Evolutionary conservation across 1,140 invertebrate genomes (phyloP).

Genomic region (Matsumurasca onukii): DNA sequence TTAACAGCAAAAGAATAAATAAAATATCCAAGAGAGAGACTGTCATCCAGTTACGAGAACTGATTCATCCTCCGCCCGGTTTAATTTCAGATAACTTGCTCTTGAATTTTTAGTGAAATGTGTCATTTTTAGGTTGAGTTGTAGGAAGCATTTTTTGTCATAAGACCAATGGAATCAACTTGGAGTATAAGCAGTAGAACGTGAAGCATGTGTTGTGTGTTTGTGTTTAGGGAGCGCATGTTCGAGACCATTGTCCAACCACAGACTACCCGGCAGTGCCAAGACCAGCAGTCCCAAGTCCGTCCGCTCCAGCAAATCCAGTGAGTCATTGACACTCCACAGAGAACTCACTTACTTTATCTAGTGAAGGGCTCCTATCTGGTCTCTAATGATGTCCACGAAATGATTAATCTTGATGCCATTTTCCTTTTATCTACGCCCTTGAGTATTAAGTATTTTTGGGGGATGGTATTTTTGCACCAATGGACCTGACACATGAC

Average conservation of each 20-base stretch:
- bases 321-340: background rate
- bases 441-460: background rate
- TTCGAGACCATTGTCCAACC: background rate
- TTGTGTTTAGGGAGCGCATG: conserved; percentile 10
- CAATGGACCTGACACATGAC: too few relatives aligned
- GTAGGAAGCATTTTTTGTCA: too few relatives aligned
- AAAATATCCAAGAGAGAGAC: too few relatives aligned
- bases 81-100: too few relatives aligned
- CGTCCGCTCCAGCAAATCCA: background rate
- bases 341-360: background rate
- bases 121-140: too few relatives aligned
- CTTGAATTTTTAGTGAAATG: too few relatives aligned
- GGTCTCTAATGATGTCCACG: background rate
- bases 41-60: too few relatives aligned
- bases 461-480: background rate
- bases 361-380: background rate
- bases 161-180: too few relatives aligned
- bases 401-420: background rate
- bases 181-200: too few relatives aligned
- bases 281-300: conserved; percentile 12
- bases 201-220: too few relatives aligned
- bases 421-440: background rate
- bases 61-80: too few relatives aligned
- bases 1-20: too few relatives aligned
- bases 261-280: background rate